Percentiles rank a stretch among this genome's conserved stretches.
Conservation (phyloP, 1,140 invertebrate genomes). For the Meteorus sp. region DNA sequence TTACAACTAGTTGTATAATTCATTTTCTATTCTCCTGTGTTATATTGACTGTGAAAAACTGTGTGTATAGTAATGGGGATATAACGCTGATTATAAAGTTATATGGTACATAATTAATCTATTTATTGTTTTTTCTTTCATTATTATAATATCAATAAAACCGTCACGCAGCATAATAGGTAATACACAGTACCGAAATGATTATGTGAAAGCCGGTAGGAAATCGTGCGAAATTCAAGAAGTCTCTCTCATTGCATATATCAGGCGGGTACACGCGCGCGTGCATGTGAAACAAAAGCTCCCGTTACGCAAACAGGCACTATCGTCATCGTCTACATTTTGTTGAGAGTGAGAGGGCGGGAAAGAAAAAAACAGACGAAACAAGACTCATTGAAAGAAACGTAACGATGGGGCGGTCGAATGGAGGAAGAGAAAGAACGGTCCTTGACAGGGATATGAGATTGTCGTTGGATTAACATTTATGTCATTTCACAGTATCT, state of each 20-base stretch:
- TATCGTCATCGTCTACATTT: constrained; percentile 4
- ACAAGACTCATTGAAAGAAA: too few species aligned
- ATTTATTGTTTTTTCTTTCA: too few species aligned
- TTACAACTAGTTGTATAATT: too few species aligned
- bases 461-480: constrained; percentile 24
- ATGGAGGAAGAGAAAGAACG: too few species aligned
- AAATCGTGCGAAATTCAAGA: constrained; percentile 24
- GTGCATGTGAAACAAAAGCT: constrained; percentile 22
- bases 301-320: constrained; percentile 24
- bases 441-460: not conserved
- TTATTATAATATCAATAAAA: constrained; percentile 9
- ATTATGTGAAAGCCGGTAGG: constrained; percentile 22
- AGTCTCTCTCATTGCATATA: constrained; percentile 5
- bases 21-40: too few species aligned
- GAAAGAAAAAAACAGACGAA: too few species aligned
- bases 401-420: too few species aligned
- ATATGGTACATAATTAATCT: too few species aligned
- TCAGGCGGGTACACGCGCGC: constrained; percentile 1
- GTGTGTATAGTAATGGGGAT: too few species aligned
- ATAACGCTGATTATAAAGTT: too few species aligned
- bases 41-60: too few species aligned
- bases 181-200: constrained; percentile 18
- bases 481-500: constrained; percentile 20
- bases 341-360: constrained; percentile 7
- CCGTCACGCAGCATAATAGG: not conserved